phyloP scores from a whole-genome alignment of 2,888 invertebrate species.

The Cerastoderma edule region DNA sequence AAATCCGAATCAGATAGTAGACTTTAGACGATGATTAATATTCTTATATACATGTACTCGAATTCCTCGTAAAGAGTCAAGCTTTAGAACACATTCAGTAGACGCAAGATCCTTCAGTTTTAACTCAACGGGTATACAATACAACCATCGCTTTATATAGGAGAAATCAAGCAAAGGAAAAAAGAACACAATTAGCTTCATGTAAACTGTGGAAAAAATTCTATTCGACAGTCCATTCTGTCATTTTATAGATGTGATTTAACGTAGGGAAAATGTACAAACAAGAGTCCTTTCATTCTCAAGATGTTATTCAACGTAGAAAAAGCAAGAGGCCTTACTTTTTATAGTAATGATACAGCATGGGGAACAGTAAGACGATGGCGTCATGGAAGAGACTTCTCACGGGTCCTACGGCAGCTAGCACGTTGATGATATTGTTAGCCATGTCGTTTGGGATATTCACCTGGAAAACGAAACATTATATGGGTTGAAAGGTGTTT shows the following conservation, averaged over 20 bases:
- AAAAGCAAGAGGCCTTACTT: constrained; percentile 49
- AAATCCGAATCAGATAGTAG: too few species aligned
- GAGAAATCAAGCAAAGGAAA: too few species aligned
- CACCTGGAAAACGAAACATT: constrained; percentile 46
- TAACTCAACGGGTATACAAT: too few species aligned
- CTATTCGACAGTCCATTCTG: neutral
- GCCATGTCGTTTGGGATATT: constrained; percentile 69
- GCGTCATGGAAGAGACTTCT: constrained; percentile 73
- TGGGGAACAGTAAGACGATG: constrained; percentile 65
- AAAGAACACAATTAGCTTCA: too few species aligned
- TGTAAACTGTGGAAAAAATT: too few species aligned
- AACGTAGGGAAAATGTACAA: neutral
- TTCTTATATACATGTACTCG: too few species aligned
- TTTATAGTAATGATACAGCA: constrained; percentile 69
- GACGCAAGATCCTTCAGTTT: too few species aligned
- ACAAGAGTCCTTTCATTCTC: neutral
- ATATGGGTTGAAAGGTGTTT: too few species aligned
- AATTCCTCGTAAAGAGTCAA: too few species aligned
- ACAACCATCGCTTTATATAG: too few species aligned
- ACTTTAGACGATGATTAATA: too few species aligned
- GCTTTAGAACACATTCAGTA: too few species aligned
- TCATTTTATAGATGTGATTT: neutral
- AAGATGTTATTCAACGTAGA: neutral
- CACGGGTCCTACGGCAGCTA: constrained; percentile 53
- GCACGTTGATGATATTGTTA: constrained; percentile 42